Base-by-base conservation (phyloP, 2,888 invertebrate genomes). In the Pyralis farinalis region DNA sequence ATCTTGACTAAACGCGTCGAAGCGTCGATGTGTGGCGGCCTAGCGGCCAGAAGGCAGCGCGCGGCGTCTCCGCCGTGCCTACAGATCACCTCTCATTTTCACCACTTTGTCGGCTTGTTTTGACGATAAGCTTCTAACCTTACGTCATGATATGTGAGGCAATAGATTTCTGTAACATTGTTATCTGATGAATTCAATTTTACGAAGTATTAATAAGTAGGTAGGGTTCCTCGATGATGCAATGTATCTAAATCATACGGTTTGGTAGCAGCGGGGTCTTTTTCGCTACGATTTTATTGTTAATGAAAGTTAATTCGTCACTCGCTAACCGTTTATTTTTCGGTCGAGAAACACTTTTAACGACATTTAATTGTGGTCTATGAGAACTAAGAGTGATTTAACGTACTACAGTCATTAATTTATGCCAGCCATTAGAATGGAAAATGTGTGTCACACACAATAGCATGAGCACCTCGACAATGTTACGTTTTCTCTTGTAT, bases 1-100 rank as follows among this genome's bases (percentile, higher is more conserved):
- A 75, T 71, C 72, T 69, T 59, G 53, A 51, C 39, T 28, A 38
- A 25, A 33, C 45, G n/a, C n/a, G n/a, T n/a, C n/a, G 34, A 46
- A 37, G 46, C 40, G 44, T 30, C 43, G 12, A 32, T 38, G 42
- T 44, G 38, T 37, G 21, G 10, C 20, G 11, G 30, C 29, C 36
- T 20, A 11, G 28, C 10, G 29, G 10, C 9, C 3, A 7, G 30
- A 21, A 28, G 35, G 33, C 38, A 43, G 46, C 47, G 49, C 39
- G 34, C 39, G 39, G 33, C 35, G 37, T 37, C 40, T 32, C 33
- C 34, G 49, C 48, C 35, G 46, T 42, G 37, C 7, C 21, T 10
- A 30, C n/a, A 9, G 21, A 34, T 50, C 44, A 46, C 49, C 46
- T 43, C 46, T 49, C 25, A 51, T 53, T 59, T 58, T 54, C 43